These are phyloP conservation scores for Poeciliopsis presidionis DNA, from an alignment of 2,797 vertebrate genomes.

Conservation along the genomic window DNA sequence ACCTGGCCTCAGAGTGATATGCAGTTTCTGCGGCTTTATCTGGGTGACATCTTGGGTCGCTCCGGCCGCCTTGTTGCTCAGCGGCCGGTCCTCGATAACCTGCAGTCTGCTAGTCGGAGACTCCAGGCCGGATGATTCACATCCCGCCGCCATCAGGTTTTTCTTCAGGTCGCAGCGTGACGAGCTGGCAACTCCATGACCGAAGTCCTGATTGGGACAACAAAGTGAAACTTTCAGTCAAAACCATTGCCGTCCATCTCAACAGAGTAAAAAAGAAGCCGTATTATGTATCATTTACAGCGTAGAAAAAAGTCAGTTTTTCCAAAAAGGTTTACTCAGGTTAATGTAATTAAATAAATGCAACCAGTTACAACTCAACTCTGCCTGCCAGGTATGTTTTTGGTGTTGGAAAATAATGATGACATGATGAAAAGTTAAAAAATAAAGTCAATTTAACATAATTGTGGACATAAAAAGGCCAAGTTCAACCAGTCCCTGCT, in stretches of 20 bases:
- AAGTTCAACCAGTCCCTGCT: neutral
- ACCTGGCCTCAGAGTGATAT: constrained; percentile 91
- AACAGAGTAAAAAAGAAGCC: neutral
- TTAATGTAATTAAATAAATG: no score
- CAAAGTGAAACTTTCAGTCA: neutral
- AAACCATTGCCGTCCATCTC: neutral
- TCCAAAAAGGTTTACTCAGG: no score
- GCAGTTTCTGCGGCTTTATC: constrained; percentile 92
- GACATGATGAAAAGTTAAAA: no score
- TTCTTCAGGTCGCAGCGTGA: constrained; percentile 87
- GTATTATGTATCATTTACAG: no score
- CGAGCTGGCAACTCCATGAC: constrained; percentile 74
- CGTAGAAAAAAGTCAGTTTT: no score
- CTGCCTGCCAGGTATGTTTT: no score
- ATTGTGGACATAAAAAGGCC: neutral
- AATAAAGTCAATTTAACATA: no score
- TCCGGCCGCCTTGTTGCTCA: constrained; percentile 90
- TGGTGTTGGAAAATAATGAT: no score
- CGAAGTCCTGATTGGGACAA: constrained; percentile 77
- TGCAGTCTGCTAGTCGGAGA: constrained; percentile 82
- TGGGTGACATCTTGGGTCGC: constrained; percentile 86
- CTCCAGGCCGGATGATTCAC: constrained; percentile 78
- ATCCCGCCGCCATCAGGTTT: constrained; percentile 84
- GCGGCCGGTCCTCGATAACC: constrained; percentile 82
- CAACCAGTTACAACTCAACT: no score